phyloP scores from a whole-genome alignment of 2,797 vertebrate species.

The Echeneis naucrates region DNA sequence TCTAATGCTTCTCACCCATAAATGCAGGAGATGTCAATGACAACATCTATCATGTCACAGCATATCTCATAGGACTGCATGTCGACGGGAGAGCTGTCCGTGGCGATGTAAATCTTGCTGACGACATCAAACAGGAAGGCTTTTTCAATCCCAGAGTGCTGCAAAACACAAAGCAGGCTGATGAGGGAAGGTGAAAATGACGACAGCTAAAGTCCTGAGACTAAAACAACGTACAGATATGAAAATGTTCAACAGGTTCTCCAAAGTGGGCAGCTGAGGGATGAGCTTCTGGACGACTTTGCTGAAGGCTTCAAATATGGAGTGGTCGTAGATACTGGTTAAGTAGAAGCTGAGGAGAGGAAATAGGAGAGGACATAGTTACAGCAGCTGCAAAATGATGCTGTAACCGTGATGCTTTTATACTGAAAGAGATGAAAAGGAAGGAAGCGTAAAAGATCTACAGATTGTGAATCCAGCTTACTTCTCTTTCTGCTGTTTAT shows the following conservation, averaged over 20 bases:
- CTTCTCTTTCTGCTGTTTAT: neutral
- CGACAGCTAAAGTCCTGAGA: neutral
- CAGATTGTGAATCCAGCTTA: neutral
- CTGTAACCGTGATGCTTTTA: neutral
- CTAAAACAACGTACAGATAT: slow-evolving; percentile 88
- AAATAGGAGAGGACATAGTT: slow-evolving; percentile 8
- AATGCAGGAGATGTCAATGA: slow-evolving; percentile 99
- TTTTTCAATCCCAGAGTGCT: slow-evolving; percentile 99
- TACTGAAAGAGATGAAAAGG: neutral
- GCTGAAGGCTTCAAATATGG: slow-evolving; percentile 97
- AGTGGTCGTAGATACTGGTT: slow-evolving; percentile 97
- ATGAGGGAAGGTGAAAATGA: neutral
- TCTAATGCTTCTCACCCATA: slow-evolving; percentile 90
- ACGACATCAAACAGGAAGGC: slow-evolving; percentile 99
- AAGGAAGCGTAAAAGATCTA: neutral
- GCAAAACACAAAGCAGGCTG: neutral
- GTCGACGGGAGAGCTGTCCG: slow-evolving; percentile 98
- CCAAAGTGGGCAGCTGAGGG: slow-evolving; percentile 92
- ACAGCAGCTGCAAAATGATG: neutral
- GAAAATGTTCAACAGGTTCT: slow-evolving; percentile 96
- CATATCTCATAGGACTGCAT: slow-evolving; percentile 99
- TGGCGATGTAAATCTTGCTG: slow-evolving; percentile 98
- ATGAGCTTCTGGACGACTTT: slow-evolving; percentile 97
- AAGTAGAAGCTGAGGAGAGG: slow-evolving; percentile 91
- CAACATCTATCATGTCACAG: slow-evolving; percentile 99